Base-by-base conservation (phyloP, 2,888 invertebrate species). In the Limenitis camilla region DNA sequence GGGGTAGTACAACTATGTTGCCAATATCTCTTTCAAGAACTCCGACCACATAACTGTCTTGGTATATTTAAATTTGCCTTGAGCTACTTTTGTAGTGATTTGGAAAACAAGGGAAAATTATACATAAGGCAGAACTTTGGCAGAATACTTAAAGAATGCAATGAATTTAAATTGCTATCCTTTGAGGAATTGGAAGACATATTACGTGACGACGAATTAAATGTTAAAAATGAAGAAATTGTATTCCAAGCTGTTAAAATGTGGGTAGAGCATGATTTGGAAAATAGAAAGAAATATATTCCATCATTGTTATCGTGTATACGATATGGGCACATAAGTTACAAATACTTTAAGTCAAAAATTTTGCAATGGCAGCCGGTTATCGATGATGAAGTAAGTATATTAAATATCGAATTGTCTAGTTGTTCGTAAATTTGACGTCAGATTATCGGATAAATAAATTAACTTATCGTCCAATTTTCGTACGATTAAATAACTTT, bases 1-100 rank as follows among this genome's bases (percentile, higher is more conserved):
- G 92, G 92, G n/a, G 89, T 93, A 11, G 90, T 93, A 31, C 91
- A 92, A 69, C 74, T 91, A 31, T 93, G 93, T 69, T 92, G 92
- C 67, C 89, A 90, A 63, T 93, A 90, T 68, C 81, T 94, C 10
- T 72, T 91, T 49, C 87, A 89, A 51, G 90, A 92, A 66, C 74
- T 94, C 39, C 86, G 87, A 56, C 90, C 91, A 0, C 88, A 90
- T 55, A 94, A 94, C 76, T 93, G 93, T 68, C 83, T 94, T 58
- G 92, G 92, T 56, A 91, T 93, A 67, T 89, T 91, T 60, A 90
- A 90, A 71, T 93, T 93, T 66, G 92, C 93, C 9, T 88, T 88
- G 56, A 89, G 90, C 68, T 93, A 92, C 74, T 93, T 92, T 71
- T 93, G 93, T 71, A 88, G 85, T 51, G 91, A 92, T 57, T 78